Evolutionary conservation across 1,140 invertebrate genomes (phyloP), one percentile per base, ranked within the genome.

Genomic region (Archivesica marissinica): DNA sequence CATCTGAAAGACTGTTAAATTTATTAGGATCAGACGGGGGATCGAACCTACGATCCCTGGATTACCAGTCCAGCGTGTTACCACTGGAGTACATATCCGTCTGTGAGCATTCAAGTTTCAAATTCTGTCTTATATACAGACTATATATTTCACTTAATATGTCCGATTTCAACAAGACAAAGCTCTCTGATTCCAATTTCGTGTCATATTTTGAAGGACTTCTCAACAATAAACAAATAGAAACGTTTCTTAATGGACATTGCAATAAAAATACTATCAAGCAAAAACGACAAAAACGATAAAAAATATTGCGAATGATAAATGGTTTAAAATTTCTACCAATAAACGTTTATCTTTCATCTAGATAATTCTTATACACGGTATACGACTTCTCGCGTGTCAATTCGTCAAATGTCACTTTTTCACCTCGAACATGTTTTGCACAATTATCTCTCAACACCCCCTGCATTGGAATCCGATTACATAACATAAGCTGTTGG

Each of bases 371-470:
- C 13, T 3, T 61, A 20, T 28, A 61, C 56, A 61, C 33, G 61
- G 17, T 39, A 7, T 7, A 38, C 20, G 23, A 9, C 64, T 64
- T 64, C 59, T 64, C 59, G 23, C 68, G 41, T 72, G 68, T 72
- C 68, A 72, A 47, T 47, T 72, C 50, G 68, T 72, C 41, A 72
- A 72, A 72, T 50, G 68, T 72, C 68, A 72, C 0, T 41, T 70
- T 33, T 72, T 33, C 23, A 72, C 41, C 44, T 72, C 41, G 11
- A 30, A 50, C 6, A 30, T 23, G 68, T 50, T 72, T 72, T 47
- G 41, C 41, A 30, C 68, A 72, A 47, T 72, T 47, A 72, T 72
- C 20, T 47, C 39, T 20, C 13, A 47, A 17, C 9, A 41, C 41
- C 68, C 44, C 68, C 68, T 47, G 68, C 68, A 47, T 15, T 52